A percentile compares a stretch with the other conserved stretches of the same genome.
Evolutionary conservation across 2,888 invertebrate genomes (phyloP).

Genomic region (Acanthosepion esculentum): DNA sequence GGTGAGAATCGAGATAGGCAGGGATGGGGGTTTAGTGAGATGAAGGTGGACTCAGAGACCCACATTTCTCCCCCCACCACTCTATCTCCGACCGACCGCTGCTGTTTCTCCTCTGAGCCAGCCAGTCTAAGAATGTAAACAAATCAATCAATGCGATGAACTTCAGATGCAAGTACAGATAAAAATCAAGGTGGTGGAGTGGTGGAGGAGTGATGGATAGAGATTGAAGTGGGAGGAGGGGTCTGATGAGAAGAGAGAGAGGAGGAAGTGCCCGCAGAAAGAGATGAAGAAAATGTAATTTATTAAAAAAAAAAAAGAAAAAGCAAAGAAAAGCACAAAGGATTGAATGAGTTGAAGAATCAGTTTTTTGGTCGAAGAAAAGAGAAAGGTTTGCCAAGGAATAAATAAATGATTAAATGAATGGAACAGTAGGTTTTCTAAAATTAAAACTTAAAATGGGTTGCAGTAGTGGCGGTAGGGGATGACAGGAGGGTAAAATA

Average conservation of each 20-base stretch:
- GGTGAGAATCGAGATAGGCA: neutral
- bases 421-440: no score
- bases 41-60: neutral
- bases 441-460: no score
- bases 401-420: no score
- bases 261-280: neutral
- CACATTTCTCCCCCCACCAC: neutral
- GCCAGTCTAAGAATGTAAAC: conserved; percentile 9
- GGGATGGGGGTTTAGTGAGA: neutral
- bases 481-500: no score
- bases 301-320: neutral
- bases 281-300: neutral
- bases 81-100: neutral
- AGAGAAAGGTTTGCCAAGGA: neutral
- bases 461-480: no score
- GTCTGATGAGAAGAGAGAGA: neutral
- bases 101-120: neutral
- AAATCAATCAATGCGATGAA: conserved; percentile 33
- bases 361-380: neutral
- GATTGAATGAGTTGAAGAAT: neutral
- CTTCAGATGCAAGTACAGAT: conserved; percentile 1
- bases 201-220: neutral
- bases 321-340: neutral
- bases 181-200: neutral
- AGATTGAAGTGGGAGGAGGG: accelerated